These are phyloP conservation scores for Thera britannica DNA, from an alignment of 2,888 invertebrate genomes.

Conservation along the genomic window DNA sequence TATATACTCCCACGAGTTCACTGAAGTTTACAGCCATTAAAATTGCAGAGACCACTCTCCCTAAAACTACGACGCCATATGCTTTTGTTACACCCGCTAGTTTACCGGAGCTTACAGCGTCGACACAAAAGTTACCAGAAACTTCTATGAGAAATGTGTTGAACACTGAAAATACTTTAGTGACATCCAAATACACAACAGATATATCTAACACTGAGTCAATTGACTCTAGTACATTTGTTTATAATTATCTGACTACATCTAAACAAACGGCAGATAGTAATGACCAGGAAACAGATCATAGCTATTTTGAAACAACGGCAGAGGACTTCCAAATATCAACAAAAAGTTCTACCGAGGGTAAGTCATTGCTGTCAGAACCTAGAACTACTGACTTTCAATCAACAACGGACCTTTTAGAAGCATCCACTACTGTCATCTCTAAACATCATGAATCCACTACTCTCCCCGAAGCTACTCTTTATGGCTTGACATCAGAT, in stretches of 20 bases:
- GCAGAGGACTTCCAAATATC: background rate
- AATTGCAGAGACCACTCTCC: no score
- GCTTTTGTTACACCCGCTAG: background rate
- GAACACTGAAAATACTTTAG: background rate
- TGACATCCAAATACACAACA: background rate
- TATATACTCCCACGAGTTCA: background rate
- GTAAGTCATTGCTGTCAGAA: background rate
- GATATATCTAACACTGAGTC: background rate
- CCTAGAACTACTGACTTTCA: background rate
- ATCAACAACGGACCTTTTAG: conserved; percentile 5
- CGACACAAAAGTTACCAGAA: background rate
- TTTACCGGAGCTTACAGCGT: background rate
- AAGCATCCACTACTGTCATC: background rate
- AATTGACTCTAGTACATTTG: background rate
- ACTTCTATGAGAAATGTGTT: background rate
- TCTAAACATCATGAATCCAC: background rate
- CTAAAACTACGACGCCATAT: no score
- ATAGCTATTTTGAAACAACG: background rate
- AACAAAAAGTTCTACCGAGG: conserved; percentile 6
- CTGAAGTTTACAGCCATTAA: background rate
- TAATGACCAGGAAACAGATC: background rate
- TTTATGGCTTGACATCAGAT: background rate
- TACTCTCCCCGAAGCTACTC: background rate
- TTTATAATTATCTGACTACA: background rate
- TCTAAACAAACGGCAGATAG: background rate